Evolutionary conservation across 2,888 invertebrate genomes (phyloP).

Genomic region (Teinopalpus imperialis): DNA sequence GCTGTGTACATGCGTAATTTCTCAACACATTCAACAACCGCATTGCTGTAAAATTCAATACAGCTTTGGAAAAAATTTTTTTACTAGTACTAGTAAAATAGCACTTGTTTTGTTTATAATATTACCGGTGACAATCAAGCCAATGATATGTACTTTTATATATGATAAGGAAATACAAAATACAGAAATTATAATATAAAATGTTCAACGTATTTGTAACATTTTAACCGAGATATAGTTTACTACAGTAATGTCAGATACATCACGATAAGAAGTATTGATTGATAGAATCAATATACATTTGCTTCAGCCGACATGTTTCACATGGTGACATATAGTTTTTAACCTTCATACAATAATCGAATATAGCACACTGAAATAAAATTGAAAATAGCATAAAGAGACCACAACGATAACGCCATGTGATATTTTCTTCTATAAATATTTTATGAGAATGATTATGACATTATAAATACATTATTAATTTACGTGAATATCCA

Average conservation of each 20-base stretch:
- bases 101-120: no score
- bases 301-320: slow-evolving; percentile 21
- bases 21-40: slow-evolving; percentile 26
- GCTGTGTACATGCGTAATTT: slow-evolving; percentile 42
- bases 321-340: no score
- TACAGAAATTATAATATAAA: no score
- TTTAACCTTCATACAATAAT: no score
- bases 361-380: no score
- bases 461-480: slow-evolving; percentile 12
- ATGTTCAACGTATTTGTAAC: no score
- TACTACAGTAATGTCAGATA: slow-evolving; percentile 2
- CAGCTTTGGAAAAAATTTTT: slow-evolving; percentile 2
- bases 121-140: no score
- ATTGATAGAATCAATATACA: slow-evolving; percentile 28
- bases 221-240: slow-evolving; percentile 18
- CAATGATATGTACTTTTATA: no score
- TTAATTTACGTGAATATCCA: no score
- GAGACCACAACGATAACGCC: neutral
- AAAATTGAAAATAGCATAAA: slow-evolving; percentile 2
- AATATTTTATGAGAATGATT: slow-evolving; percentile 29
- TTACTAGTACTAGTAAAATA: no score
- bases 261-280: slow-evolving; percentile 22
- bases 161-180: no score
- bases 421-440: slow-evolving; percentile 28
- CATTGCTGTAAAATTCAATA: slow-evolving; percentile 17